Conservation (phyloP, 2,888 invertebrate genomes). For the Laspeyria flexula region DNA sequence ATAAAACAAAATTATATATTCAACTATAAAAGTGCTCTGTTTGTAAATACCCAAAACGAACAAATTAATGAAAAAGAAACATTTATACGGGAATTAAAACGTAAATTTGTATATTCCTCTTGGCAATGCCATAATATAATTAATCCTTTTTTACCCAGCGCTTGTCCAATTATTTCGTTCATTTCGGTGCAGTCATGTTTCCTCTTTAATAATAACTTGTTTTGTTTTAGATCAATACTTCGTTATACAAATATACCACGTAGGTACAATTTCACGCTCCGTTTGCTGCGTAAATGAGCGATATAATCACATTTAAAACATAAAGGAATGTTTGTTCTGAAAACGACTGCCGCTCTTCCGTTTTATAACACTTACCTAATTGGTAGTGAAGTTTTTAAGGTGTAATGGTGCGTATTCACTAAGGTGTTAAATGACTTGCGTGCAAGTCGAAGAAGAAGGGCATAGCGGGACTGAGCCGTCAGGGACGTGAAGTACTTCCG, state of each 20-base stretch:
- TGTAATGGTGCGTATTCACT: not conserved
- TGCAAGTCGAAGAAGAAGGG: not conserved
- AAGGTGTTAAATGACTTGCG: not conserved
- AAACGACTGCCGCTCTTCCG: not conserved
- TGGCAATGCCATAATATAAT: no score
- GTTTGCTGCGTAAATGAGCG: constrained; percentile 15
- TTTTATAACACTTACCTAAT: not conserved
- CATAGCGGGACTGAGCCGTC: no score
- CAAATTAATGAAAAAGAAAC: no score
- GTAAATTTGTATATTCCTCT: no score
- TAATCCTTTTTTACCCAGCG: not conserved
- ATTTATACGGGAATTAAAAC: no score
- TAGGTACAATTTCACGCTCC: constrained; percentile 6
- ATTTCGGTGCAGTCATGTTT: not conserved
- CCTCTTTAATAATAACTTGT: not conserved
- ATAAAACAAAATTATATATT: no score
- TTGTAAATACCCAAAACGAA: no score
- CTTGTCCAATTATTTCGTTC: no score
- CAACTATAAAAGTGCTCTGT: no score
- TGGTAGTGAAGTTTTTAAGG: not conserved
- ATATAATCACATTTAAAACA: constrained; percentile 9
- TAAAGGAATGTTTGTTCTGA: not conserved
- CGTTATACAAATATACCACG: constrained; percentile 11
- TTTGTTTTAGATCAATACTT: not conserved
- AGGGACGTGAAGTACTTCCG: no score